phyloP scores from a whole-genome alignment of 2,888 invertebrate genomes.

The Ctenicera cuprea region DNA sequence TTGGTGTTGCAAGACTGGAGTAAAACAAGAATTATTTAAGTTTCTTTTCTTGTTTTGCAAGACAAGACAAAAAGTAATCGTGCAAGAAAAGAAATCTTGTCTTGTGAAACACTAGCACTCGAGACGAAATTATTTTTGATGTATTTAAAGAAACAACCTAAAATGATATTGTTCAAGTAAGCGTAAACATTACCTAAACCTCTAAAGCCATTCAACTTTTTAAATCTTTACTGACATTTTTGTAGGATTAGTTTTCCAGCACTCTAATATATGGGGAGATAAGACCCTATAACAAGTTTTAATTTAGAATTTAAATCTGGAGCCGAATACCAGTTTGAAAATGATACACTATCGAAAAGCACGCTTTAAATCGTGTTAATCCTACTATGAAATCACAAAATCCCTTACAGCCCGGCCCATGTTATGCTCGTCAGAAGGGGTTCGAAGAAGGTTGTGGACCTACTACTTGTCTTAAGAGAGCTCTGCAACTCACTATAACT shows the following conservation, averaged over 20 bases:
- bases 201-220: constrained; percentile 16
- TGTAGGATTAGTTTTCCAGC: constrained; percentile 25
- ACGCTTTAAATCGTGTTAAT: constrained; percentile 19
- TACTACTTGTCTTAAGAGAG: neutral
- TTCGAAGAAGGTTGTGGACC: neutral
- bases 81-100: no score
- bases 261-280: constrained; percentile 5
- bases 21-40: no score
- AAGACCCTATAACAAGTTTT: constrained; percentile 20
- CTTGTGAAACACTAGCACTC: no score
- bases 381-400: constrained; percentile 20
- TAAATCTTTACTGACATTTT: constrained; percentile 20
- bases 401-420: constrained; percentile 18
- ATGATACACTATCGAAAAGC: constrained; percentile 10
- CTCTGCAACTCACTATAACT: constrained; percentile 10
- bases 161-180: constrained; percentile 35
- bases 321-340: constrained; percentile 28
- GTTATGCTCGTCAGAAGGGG: neutral
- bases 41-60: no score
- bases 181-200: constrained; percentile 36
- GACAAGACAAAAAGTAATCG: no score
- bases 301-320: constrained; percentile 29
- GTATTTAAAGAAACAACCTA: neutral
- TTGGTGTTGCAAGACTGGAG: no score
- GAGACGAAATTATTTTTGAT: constrained; percentile 13